A percentile compares a stretch with the other conserved stretches of the same genome.
These are phyloP conservation scores for Chrysochloris asiatica DNA, from an alignment of 2,113 vertebrate species.

Conservation along the genomic window DNA sequence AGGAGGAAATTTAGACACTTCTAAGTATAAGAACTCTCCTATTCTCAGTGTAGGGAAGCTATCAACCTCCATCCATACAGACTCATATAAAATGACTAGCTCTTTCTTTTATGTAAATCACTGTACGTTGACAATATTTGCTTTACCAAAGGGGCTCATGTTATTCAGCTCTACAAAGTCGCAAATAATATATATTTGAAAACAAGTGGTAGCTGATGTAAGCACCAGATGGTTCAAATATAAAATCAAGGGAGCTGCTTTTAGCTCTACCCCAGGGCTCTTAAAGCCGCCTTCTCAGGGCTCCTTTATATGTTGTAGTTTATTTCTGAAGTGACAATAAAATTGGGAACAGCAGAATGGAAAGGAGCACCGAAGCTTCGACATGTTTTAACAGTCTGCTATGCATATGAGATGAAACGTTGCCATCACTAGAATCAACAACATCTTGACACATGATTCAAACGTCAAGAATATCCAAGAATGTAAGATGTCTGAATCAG, in stretches of 20 bases:
- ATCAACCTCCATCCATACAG: slow-evolving; percentile 59
- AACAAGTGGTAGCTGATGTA: slow-evolving; percentile 81
- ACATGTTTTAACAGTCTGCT: slow-evolving; percentile 64
- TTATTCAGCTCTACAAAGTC: slow-evolving; percentile 78
- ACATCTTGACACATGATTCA: slow-evolving; percentile 79
- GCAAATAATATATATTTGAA: slow-evolving; percentile 82
- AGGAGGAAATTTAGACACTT: background rate
- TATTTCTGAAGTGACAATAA: slow-evolving; percentile 77
- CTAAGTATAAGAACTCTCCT: background rate
- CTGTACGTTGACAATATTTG: slow-evolving; percentile 77
- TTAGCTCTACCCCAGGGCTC: slow-evolving; percentile 59
- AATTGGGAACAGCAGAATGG: slow-evolving; percentile 63
- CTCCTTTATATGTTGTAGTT: slow-evolving; percentile 62
- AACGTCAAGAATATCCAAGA: slow-evolving; percentile 78
- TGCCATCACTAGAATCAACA: slow-evolving; percentile 70
- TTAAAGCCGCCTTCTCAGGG: slow-evolving; percentile 57
- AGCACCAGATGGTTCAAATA: slow-evolving; percentile 77
- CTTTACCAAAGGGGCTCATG: slow-evolving; percentile 76
- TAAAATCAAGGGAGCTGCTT: slow-evolving; percentile 75
- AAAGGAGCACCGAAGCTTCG: slow-evolving; percentile 2
- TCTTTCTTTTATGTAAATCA: slow-evolving; percentile 77
- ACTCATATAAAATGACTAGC: slow-evolving; percentile 65
- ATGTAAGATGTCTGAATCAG: slow-evolving; percentile 71
- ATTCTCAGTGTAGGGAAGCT: background rate
- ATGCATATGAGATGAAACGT: slow-evolving; percentile 55